Evolutionary conservation across 2,888 invertebrate genomes (phyloP), one percentile per base, ranked within the genome.

Genomic region (Timandra comae): DNA sequence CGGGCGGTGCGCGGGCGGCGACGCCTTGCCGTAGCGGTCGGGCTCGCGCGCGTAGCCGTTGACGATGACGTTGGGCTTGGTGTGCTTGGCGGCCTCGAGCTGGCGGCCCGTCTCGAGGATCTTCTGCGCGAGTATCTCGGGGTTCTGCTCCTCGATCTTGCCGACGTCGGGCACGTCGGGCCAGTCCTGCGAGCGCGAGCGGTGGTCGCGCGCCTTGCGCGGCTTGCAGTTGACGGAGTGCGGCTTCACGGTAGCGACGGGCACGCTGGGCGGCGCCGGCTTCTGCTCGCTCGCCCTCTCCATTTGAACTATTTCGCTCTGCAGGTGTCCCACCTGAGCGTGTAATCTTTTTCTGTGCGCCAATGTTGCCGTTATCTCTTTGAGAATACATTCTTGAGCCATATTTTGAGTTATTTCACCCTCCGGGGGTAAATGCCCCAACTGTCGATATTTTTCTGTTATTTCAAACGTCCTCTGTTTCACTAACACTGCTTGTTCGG

Each of bases 141-240:
- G 96, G 77, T 96, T 96, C 66, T 95, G 95, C 66, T 96, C 96
- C 63, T 96, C 94, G 38, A 96, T 96, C 75, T 95, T 96, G 1
- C 93, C 94, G 30, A 95, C 90, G 53, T 96, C 95, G 1, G 96
- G 95, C 16, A 96, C 93, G 55, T 95, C 95, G 0, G 95, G 95
- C 96, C 96, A 96, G 63, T 96, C 96, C 61, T 95, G 95, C 0
- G 95, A 94, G 2, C 95, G 88, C 3, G 93, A 91, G 9, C 95
- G 88, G 52, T 91, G 90, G 51, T 94, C 94, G 13, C 94, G 86
- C 1, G 88, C 81, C 53, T 89, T 73, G 26, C 81, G 57, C 21
- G 81, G 81, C 49, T 76, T 71, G 38, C 57, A 52, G 57, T 86
- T 65, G 50, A 76, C 58, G 16, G 80, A 53, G 61, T 87, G 64